Percentiles rank a stretch among this genome's conserved stretches.
These are phyloP conservation scores for Hemitrygon akajei DNA, from an alignment of 2,797 vertebrate genomes.

Conservation along the genomic window DNA sequence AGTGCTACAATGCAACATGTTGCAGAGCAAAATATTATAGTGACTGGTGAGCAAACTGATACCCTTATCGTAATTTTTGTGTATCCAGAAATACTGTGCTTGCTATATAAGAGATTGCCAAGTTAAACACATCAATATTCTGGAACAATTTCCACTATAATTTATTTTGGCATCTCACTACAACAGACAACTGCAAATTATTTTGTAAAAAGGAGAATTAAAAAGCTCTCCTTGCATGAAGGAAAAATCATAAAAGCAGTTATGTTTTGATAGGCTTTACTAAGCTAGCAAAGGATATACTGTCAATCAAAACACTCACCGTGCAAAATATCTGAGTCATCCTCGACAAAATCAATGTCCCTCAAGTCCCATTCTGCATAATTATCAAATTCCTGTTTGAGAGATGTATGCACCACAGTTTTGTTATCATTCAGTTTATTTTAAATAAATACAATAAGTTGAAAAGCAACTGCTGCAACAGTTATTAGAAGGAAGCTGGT, in stretches of 20 bases:
- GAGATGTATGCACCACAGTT: neutral
- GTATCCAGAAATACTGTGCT: neutral
- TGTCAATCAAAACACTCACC: conserved; percentile 59
- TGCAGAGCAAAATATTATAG: neutral
- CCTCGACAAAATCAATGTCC: conserved; percentile 98
- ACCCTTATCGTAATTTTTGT: neutral
- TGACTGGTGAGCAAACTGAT: neutral
- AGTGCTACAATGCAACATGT: neutral
- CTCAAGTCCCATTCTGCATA: conserved; percentile 98
- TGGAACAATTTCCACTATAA: neutral
- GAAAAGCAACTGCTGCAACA: neutral
- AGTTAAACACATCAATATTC: neutral
- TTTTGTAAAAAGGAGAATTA: neutral
- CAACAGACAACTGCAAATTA: neutral
- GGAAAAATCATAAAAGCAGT: neutral
- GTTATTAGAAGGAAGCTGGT: neutral
- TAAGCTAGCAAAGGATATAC: neutral
- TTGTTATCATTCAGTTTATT: neutral
- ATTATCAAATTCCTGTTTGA: conserved; percentile 90
- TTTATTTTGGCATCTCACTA: neutral
- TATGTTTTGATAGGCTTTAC: neutral
- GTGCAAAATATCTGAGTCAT: conserved; percentile 92
- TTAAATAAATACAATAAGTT: neutral
- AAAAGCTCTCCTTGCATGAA: neutral
- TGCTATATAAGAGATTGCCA: neutral